Base-by-base conservation (phyloP, 2,113 vertebrate species). In the Nymphicus hollandicus region DNA sequence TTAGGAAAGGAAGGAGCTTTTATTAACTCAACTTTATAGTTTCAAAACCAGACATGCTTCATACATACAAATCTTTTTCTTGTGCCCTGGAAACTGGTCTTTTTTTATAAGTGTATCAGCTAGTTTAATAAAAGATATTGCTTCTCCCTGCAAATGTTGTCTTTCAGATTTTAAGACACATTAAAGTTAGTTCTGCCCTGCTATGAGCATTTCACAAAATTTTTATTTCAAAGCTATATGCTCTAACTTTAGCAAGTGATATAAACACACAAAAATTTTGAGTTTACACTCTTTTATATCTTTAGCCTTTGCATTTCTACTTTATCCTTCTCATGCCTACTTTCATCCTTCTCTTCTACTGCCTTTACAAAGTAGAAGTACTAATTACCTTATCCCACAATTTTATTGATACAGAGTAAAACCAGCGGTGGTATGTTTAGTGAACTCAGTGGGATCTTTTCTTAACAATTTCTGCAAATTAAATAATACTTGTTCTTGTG, bases 391-490 rank as follows among this genome's bases (percentile, higher is more conserved):
- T 58, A 91, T 72, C 64, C 65, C 63, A 93, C 89, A 29, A 76
- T 94, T 69, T 94, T 94, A 95, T 78, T 96, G 95, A 94, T 84
- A 92, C 79, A 97, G 95, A 96, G 96, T 97, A 97, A 97, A 96
- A 92, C 52, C 91, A 96, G 94, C 25, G 1, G 95, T 95, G 74
- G 76, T 84, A 86, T 81, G 12, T 95, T 93, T 95, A 91, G 95
- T 94, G 94, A 97, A 95, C 95, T 97, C 97, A 93, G 95, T 89
- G 68, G 93, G 91, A 88, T 95, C 73, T 94, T 94, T 90, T 83
- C 81, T 95, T 95, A 97, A 96, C 66, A 94, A 66, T 96, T 95
- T 97, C 89, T 96, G 70, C 83, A 97, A 97, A 97, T 97, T 96
- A 94, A 97, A 97, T 97, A 96, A 88, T 94, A 94, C 73, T 81